Evolutionary conservation across 2,113 vertebrate species (phyloP), one percentile per base, ranked within the genome.

Genomic region (Myxocyprinus asiaticus): DNA sequence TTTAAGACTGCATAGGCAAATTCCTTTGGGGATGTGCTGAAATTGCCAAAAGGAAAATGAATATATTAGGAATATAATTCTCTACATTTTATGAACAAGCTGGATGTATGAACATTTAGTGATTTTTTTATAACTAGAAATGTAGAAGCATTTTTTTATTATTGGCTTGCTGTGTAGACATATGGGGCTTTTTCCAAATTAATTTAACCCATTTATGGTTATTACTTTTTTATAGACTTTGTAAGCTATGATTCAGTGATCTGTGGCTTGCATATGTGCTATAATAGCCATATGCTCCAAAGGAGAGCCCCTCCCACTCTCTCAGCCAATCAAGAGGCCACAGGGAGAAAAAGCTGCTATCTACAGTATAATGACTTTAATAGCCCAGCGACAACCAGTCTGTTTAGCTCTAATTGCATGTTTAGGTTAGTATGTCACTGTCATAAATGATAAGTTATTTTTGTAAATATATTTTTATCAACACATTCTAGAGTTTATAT

Each of bases 391-490:
- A 42, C 58, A 63, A 17, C 43, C 22, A 70, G 67, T 33, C 50
- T n/a, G 10, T 59, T 71, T 61, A 76, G 14, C 22, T 17, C 61
- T 81, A 81, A 85, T 83, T 75, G 68, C 56, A 72, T 64, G 70
- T 78, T 85, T 75, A n/a, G 64, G 17, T 62, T 75, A 61, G 17
- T 58, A 75, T 72, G 65, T 77, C 79, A 87, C 62, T 15, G 78
- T 82, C 22, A 33, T 33, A 33, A 33, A 33, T 1, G 22, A 76
- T 84, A 81, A 82, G 73, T 70, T 84, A 77, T 83, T 87, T 88
- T 88, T 89, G 79, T 88, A 90, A 92, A 91, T 92, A 90, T 77
- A 90, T 75, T 84, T 91, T 89, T 89, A 83, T 84, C 85, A 89
- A 81, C 85, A 80, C 55, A 45, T 53, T 43, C 61, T 77, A 64